These are phyloP conservation scores for Bradysia coprophila DNA, from an alignment of 1,140 invertebrate genomes.

Conservation along the genomic window DNA sequence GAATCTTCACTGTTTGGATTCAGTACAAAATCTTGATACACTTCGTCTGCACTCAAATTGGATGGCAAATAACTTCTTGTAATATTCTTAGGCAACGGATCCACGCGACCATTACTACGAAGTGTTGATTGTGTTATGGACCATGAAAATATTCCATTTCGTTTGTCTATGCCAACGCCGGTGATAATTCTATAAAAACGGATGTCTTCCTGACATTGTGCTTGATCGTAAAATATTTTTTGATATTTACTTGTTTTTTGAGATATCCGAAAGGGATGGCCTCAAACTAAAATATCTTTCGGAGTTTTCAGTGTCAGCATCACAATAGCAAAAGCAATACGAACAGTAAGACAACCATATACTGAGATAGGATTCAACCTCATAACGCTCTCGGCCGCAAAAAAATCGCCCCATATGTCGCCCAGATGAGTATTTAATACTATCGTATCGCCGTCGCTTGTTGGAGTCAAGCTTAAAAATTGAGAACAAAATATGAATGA, in stretches of 20 bases:
- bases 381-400: neutral
- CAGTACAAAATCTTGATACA: conserved; percentile 26
- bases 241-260: conserved; percentile 48
- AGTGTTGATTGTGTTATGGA: conserved; percentile 35
- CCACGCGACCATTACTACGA: conserved; percentile 58
- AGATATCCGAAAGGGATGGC: conserved; percentile 39
- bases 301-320: conserved; percentile 49
- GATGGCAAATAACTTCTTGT: conserved; percentile 33
- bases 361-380: neutral
- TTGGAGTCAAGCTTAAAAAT: too few species aligned
- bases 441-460: neutral
- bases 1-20: conserved; percentile 31
- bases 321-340: conserved; percentile 76
- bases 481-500: too few species aligned
- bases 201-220: too few species aligned
- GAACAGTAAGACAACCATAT: conserved; percentile 63
- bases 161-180: neutral
- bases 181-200: too few species aligned
- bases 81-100: conserved; percentile 52
- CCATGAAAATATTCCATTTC: neutral
- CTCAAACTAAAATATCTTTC: conserved; percentile 65
- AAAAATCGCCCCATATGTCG: neutral
- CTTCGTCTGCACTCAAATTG: conserved; percentile 42
- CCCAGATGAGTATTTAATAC: neutral
- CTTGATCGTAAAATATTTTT: too few species aligned